Conservation (phyloP, 2,113 vertebrate genomes). For the Seriola dumerili region DNA sequence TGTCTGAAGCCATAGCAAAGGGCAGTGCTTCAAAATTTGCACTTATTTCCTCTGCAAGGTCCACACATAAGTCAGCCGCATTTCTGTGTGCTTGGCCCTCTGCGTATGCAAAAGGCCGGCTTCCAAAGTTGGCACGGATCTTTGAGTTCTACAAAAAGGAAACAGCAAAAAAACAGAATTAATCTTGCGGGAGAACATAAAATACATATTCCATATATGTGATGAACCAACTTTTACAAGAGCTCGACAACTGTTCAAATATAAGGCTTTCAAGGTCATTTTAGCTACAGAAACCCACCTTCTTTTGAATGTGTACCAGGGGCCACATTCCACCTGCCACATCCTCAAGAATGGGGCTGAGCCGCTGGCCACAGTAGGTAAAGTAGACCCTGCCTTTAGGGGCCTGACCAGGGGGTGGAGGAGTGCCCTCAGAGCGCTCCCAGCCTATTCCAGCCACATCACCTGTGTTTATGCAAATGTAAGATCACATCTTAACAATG, state of each 20-base stretch:
- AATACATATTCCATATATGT: neutral
- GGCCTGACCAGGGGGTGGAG: conserved; percentile 95
- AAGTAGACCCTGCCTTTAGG: conserved; percentile 98
- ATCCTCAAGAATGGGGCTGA: conserved; percentile 93
- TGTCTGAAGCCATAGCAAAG: conserved; percentile 99
- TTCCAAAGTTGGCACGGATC: conserved; percentile 97
- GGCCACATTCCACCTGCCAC: conserved; percentile 99
- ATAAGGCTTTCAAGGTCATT: neutral
- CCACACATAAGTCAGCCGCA: conserved; percentile 94
- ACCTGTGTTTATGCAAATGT: conserved; percentile 76
- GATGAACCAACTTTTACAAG: neutral
- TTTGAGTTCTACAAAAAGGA: conserved; percentile 91
- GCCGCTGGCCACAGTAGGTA: conserved; percentile 95
- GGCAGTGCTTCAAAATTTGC: conserved; percentile 98
- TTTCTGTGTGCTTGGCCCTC: conserved; percentile 98
- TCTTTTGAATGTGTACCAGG: conserved; percentile 98
- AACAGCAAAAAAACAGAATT: neutral
- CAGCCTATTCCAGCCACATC: conserved; percentile 97
- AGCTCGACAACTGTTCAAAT: neutral
- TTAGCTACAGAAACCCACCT: conserved; percentile 83
- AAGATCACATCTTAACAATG: neutral
- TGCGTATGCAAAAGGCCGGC: conserved; percentile 91
- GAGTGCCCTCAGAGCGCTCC: conserved; percentile 96
- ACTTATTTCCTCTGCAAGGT: conserved; percentile 97
- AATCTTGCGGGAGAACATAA: neutral